A percentile compares a stretch with the other conserved stretches of the same genome.
phyloP scores from a whole-genome alignment of 2,113 vertebrate genomes.

The Pygoscelis adeliae region DNA sequence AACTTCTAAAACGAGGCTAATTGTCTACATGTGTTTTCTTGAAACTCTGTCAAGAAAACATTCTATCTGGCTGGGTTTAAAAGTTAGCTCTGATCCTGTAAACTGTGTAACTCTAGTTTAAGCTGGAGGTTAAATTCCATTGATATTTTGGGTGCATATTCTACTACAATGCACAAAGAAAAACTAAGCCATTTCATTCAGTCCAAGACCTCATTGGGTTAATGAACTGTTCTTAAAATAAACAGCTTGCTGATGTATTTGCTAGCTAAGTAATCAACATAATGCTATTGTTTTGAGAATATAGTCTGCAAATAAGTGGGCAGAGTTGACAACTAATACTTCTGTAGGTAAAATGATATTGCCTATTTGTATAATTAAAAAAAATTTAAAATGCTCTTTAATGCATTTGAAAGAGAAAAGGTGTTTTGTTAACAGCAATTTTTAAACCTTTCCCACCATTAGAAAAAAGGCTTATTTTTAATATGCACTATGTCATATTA shows the following conservation, averaged over 20 bases:
- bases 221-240: not conserved
- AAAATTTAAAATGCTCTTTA: not conserved
- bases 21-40: constrained; percentile 59
- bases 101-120: not conserved
- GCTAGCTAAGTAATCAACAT: not conserved
- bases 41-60: constrained; percentile 5
- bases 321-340: not conserved
- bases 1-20: constrained; percentile 23
- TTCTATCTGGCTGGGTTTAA: not conserved
- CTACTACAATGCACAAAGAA: not conserved
- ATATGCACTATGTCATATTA: not conserved
- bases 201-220: not conserved
- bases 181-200: not conserved
- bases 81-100: constrained; percentile 1
- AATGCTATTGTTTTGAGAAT: not conserved
- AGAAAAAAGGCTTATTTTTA: not conserved
- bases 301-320: not conserved
- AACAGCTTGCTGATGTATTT: not conserved
- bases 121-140: not conserved
- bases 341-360: not conserved
- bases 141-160: not conserved
- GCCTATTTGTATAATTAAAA: not conserved
- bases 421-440: not conserved
- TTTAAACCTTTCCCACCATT: not conserved
- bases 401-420: not conserved